Percentiles rank a stretch among this genome's conserved stretches.
These are phyloP conservation scores for Peromyscus leucopus DNA, from an alignment of 2,113 vertebrate genomes.

Conservation along the genomic window DNA sequence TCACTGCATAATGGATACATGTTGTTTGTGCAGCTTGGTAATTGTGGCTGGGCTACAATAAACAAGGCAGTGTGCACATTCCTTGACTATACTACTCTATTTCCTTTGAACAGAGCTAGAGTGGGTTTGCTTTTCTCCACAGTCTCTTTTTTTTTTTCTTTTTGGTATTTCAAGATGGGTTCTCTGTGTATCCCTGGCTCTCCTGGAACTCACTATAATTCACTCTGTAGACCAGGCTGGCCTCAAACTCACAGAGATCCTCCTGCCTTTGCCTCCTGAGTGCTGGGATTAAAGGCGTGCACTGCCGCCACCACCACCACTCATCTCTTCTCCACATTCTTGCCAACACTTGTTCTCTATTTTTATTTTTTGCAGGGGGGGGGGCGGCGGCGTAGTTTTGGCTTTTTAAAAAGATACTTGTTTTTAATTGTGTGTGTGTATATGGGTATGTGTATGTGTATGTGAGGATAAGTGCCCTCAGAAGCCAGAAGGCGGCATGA, in stretches of 20 bases:
- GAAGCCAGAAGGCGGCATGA: background rate
- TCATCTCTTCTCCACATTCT: background rate
- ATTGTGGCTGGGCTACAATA: background rate
- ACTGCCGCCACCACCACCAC: background rate
- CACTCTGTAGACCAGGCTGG: background rate
- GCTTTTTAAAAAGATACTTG: background rate
- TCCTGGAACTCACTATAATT: background rate
- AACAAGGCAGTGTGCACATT: background rate
- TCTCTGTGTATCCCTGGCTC: background rate
- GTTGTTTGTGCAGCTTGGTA: background rate
- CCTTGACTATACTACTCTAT: background rate
- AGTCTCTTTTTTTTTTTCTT: background rate
- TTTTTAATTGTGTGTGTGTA: background rate
- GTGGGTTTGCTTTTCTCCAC: background rate
- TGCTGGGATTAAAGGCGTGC: background rate
- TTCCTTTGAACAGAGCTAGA: background rate
- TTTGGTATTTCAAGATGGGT: background rate
- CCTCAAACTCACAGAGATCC: background rate
- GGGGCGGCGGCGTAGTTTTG: background rate
- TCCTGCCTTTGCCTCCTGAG: background rate
- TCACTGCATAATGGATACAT: background rate
- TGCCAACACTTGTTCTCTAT: background rate
- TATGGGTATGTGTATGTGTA: background rate
- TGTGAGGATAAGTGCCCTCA: background rate
- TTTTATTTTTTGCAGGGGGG: background rate